Base-by-base conservation (phyloP, 2,888 invertebrate species). In the Eupithecia tripunctaria region DNA sequence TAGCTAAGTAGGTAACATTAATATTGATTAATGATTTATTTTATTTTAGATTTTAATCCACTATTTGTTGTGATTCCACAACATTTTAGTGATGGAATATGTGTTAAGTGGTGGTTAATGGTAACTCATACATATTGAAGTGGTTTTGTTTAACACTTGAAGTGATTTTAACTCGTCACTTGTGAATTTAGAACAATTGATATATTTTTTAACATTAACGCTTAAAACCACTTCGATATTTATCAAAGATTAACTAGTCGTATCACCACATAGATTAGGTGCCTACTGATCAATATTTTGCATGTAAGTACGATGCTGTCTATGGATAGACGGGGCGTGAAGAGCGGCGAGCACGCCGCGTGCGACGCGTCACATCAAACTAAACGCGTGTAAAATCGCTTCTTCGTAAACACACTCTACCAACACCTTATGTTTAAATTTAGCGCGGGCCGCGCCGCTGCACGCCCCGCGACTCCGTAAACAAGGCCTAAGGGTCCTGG, bases 231-330 rank as follows among this genome's bases (percentile, higher is more conserved):
- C 51, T 47, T 65, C 15, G 29, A 43, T 68, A 69, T 63, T 60
- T 21, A 56, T 63, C 56, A 67, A 72, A 65, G 65, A 68, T 36
- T 43, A 27, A 62, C 65, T 47, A 66, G 27, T 70, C 70, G 38
- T 56, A 56, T 25, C 56, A 56, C 56, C 56, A 25, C 56, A 56
- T 51, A 56, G 56, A 56, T 25, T 38, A n/a, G n/a, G n/a, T n/a
- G n/a, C n/a, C n/a, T 41, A n/a, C 5, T 18, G 8, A 32, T 32
- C 32, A 32, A 32, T 32, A 32, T 32, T n/a, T n/a, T n/a, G n/a
- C n/a, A n/a, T n/a, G n/a, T n/a, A n/a, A n/a, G n/a, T n/a, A n/a
- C n/a, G n/a, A n/a, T n/a, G n/a, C n/a, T n/a, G n/a, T n/a, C n/a
- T n/a, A n/a, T n/a, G n/a, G n/a, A n/a, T n/a, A n/a, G n/a, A n/a